phyloP scores from a whole-genome alignment of 2,888 invertebrate species.

The Tachina fera region DNA sequence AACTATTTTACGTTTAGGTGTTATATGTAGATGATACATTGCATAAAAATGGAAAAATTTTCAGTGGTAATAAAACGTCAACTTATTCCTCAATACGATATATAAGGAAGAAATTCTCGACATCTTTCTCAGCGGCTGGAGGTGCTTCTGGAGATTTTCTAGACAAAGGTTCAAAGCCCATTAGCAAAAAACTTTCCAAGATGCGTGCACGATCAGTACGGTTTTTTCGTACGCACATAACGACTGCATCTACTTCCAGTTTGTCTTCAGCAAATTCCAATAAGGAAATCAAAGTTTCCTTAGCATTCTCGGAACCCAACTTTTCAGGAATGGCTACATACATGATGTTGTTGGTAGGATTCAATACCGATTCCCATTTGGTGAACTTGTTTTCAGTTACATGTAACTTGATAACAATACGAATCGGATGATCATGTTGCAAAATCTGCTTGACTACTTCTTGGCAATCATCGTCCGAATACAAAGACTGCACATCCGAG shows the following conservation, averaged over 20 bases:
- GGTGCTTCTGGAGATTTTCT: slow-evolving; percentile 91
- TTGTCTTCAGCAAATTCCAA: slow-evolving; percentile 98
- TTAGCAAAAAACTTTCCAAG: slow-evolving; percentile 97
- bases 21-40: slow-evolving; percentile 10
- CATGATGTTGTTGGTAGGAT: slow-evolving; percentile 87
- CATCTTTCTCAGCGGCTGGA: slow-evolving; percentile 85
- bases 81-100: slow-evolving; percentile 83
- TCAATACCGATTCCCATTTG: slow-evolving; percentile 90
- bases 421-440: slow-evolving; percentile 87
- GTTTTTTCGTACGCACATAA: slow-evolving; percentile 91
- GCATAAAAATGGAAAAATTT: slow-evolving; percentile 34
- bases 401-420: slow-evolving; percentile 90
- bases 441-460: slow-evolving; percentile 87
- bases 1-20: slow-evolving; percentile 26
- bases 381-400: slow-evolving; percentile 91
- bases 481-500: slow-evolving; percentile 81
- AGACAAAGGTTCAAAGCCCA: slow-evolving; percentile 95
- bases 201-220: slow-evolving; percentile 92
- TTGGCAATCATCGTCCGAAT: slow-evolving; percentile 82
- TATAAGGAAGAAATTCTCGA: slow-evolving; percentile 84
- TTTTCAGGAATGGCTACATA: slow-evolving; percentile 95
- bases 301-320: slow-evolving; percentile 94
- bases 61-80: slow-evolving; percentile 43
- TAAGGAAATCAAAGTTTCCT: slow-evolving; percentile 96
- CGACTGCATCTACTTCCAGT: slow-evolving; percentile 91